These are phyloP conservation scores for Cyphomyrus discorhynchus DNA, from an alignment of 2,113 vertebrate species.

Conservation along the genomic window DNA sequence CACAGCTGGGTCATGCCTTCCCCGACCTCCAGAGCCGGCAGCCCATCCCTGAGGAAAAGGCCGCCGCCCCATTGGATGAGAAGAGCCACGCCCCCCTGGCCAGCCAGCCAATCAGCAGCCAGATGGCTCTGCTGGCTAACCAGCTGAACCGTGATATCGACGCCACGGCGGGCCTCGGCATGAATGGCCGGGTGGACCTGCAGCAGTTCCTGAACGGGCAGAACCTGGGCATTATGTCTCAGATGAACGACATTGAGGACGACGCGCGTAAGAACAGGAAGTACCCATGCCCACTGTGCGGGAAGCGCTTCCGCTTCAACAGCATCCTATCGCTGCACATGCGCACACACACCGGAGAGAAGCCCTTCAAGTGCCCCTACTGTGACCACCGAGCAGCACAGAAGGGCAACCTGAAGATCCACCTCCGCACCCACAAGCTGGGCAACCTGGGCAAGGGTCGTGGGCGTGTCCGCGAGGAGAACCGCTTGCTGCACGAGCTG, in stretches of 20 bases:
- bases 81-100: conserved; percentile 82
- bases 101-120: conserved; percentile 87
- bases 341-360: conserved; percentile 97
- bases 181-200: conserved; percentile 90
- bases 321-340: conserved; percentile 98
- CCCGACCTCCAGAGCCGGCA: conserved; percentile 85
- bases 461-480: conserved; percentile 91
- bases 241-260: conserved; percentile 98
- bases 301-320: conserved; percentile 97
- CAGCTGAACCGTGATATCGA: conserved; percentile 92
- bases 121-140: conserved; percentile 92
- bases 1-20: conserved; percentile 94
- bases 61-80: conserved; percentile 75
- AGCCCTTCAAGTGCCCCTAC: conserved; percentile 97
- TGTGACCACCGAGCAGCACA: conserved; percentile 96
- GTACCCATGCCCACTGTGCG: conserved; percentile 92
- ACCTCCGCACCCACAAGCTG: conserved; percentile 94
- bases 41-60: conserved; percentile 84
- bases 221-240: conserved; percentile 97
- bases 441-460: conserved; percentile 95
- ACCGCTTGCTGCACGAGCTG: conserved; percentile 88
- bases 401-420: conserved; percentile 97
- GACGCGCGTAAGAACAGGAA: conserved; percentile 95
- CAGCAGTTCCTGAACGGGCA: conserved; percentile 97
- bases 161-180: conserved; percentile 61